A percentile compares a stretch with the other conserved stretches of the same genome.
phyloP scores from a whole-genome alignment of 2,888 invertebrate species.

The Scotopteryx bipunctaria region DNA sequence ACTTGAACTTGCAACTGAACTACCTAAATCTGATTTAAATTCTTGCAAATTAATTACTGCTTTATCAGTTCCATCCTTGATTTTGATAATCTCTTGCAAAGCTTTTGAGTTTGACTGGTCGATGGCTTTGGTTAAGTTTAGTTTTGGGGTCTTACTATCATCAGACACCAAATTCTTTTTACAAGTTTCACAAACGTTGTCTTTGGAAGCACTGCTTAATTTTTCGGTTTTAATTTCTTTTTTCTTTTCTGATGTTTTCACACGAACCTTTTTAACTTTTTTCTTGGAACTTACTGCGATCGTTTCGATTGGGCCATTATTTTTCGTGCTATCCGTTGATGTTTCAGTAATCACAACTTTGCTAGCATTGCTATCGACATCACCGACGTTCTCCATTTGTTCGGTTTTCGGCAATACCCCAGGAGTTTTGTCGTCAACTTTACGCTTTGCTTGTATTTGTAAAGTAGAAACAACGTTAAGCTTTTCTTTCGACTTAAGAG shows the following conservation, averaged over 20 bases:
- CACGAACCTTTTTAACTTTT: constrained; percentile 5
- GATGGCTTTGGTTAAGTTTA: background rate
- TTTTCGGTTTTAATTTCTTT: constrained; percentile 5
- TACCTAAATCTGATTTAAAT: constrained; percentile 6
- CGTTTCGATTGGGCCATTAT: background rate
- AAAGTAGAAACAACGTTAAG: constrained; percentile 1
- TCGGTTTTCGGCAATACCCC: background rate
- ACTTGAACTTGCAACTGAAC: constrained; percentile 3
- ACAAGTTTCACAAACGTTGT: constrained; percentile 25
- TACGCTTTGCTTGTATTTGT: constrained; percentile 14
- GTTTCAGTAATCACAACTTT: no score
- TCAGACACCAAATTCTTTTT: constrained; percentile 15
- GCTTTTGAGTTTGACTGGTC: background rate
- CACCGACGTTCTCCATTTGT: background rate
- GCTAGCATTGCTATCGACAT: background rate
- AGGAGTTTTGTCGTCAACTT: constrained; percentile 3
- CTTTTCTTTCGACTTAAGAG: background rate
- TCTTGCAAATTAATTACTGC: constrained; percentile 3
- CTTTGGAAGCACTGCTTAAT: background rate
- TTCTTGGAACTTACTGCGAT: constrained; percentile 4
- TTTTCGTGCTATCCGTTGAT: constrained; percentile 7
- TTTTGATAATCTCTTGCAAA: constrained; percentile 2
- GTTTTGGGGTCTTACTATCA: constrained; percentile 3
- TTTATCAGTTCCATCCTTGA: constrained; percentile 2
- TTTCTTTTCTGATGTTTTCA: constrained; percentile 5